Conservation (phyloP, 1,140 invertebrate genomes). For the Acromyrmex heyeri region DNA sequence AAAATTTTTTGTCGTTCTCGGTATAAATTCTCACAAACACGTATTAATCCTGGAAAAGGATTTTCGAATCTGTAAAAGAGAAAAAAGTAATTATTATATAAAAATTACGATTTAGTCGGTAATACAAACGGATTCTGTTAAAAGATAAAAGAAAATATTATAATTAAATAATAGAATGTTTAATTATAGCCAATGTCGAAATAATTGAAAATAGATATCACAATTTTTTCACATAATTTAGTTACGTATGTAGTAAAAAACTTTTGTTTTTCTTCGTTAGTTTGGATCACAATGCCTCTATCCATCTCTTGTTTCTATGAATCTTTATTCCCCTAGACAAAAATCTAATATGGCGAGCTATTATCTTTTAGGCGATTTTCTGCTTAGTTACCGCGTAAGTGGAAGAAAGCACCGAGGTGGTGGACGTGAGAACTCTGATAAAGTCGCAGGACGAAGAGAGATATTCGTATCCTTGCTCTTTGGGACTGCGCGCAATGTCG, state of each 20-base stretch:
- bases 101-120: neutral
- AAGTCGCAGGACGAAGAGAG: slow-evolving; percentile 40
- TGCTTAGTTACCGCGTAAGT: slow-evolving; percentile 76
- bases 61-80: no score
- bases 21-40: no score
- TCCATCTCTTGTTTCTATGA: slow-evolving; percentile 48
- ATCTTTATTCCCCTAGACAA: slow-evolving; percentile 36
- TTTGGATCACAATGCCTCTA: slow-evolving; percentile 26
- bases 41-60: no score
- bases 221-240: neutral
- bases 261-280: slow-evolving; percentile 11
- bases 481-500: slow-evolving; percentile 26
- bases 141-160: neutral
- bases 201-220: neutral
- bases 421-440: slow-evolving; percentile 18
- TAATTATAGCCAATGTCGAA: neutral
- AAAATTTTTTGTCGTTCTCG: no score
- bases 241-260: neutral
- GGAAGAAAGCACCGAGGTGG: neutral
- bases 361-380: slow-evolving; percentile 83
- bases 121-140: no score
- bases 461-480: slow-evolving; percentile 51
- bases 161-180: neutral
- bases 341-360: slow-evolving; percentile 74
- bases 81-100: neutral